These are phyloP conservation scores for Brachyptera putata DNA, from an alignment of 2,888 invertebrate species.

Conservation along the genomic window DNA sequence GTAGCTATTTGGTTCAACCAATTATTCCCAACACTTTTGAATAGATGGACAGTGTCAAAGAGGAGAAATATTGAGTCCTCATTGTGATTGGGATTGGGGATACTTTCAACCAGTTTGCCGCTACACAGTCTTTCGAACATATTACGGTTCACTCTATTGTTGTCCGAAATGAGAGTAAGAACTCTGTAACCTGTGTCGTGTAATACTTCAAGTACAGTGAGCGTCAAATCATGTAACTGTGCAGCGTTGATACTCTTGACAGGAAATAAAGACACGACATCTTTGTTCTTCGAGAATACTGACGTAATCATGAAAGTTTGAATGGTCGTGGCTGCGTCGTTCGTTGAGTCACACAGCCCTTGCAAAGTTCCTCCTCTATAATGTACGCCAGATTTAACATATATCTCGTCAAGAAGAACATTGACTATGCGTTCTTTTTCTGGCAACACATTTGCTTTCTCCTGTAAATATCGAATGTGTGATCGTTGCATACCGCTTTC, in stretches of 20 bases:
- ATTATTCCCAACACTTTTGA: not conserved
- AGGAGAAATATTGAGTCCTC: not conserved
- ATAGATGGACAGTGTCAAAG: not conserved
- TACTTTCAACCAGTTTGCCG: not conserved
- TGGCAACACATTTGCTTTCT: not conserved
- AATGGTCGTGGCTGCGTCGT: not conserved
- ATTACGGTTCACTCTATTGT: not conserved
- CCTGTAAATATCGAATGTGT: not conserved
- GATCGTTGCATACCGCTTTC: not conserved
- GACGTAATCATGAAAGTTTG: slow-evolving; percentile 5
- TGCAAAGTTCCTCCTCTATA: not conserved
- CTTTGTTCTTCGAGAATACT: not conserved
- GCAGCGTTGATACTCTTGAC: not conserved
- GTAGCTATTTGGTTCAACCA: not conserved
- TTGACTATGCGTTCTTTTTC: not conserved
- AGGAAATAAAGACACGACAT: not conserved
- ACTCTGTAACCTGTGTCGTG: not conserved
- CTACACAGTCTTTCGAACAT: not conserved
- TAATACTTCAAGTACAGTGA: not conserved
- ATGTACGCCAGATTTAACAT: not conserved
- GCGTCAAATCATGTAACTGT: not conserved
- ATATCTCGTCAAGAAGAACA: not conserved
- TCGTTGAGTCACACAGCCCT: not conserved
- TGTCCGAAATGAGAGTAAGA: not conserved
- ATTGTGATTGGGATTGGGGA: not conserved